These are phyloP conservation scores for Ceratosolen fusciceps DNA, from an alignment of 1,140 invertebrate genomes.

Conservation along the genomic window DNA sequence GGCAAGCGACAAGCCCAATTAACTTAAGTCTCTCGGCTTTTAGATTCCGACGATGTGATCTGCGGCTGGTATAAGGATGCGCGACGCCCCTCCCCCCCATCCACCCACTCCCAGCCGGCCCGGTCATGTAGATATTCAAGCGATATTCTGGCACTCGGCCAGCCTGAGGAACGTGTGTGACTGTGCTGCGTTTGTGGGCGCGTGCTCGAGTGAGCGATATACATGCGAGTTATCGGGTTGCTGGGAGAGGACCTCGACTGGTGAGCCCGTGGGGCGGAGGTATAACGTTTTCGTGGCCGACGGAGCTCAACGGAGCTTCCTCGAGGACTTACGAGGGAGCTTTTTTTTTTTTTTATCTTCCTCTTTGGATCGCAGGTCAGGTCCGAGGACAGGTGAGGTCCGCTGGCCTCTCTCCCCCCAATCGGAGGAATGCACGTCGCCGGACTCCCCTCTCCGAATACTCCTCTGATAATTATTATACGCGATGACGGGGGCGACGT, in stretches of 20 bases:
- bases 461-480: neutral
- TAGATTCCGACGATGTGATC: neutral
- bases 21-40: neutral
- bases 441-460: neutral
- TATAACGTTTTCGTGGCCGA: constrained; percentile 18
- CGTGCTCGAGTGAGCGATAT: neutral
- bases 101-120: no score
- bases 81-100: neutral
- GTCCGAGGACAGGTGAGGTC: neutral
- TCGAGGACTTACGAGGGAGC: constrained; percentile 12
- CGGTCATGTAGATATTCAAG: no score
- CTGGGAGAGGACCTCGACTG: no score
- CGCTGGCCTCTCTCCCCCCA: neutral
- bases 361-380: neutral
- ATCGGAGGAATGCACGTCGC: neutral
- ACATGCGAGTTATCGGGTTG: neutral
- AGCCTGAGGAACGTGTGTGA: neutral
- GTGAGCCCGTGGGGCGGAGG: no score
- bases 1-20: neutral
- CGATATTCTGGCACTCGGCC: neutral
- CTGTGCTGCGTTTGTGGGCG: neutral
- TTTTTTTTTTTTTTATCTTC: neutral
- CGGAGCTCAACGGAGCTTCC: constrained; percentile 6
- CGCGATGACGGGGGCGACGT: neutral
- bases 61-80: neutral